Evolutionary conservation across 2,797 vertebrate species (phyloP).

Genomic region (Phyllotis vaccarum): DNA sequence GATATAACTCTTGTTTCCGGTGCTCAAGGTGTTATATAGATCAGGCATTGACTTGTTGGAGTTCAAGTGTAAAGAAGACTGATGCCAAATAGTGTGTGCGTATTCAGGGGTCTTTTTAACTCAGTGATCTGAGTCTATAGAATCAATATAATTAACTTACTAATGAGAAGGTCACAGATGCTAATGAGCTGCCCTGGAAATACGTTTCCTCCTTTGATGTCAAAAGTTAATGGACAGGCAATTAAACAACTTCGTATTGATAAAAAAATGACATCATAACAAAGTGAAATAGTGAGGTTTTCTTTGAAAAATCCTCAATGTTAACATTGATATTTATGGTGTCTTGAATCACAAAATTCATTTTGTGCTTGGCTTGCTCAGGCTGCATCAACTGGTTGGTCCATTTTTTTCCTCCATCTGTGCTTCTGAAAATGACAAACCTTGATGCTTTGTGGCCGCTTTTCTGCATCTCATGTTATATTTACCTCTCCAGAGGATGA

Average conservation of each 20-base stretch:
- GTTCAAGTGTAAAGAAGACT: constrained; percentile 15
- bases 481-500: background rate
- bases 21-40: background rate
- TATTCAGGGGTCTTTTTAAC: background rate
- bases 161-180: background rate
- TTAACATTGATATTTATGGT: background rate
- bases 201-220: background rate
- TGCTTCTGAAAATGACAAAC: background rate
- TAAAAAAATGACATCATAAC: background rate
- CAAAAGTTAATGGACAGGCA: constrained; percentile 25
- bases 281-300: background rate
- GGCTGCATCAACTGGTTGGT: background rate
- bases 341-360: background rate
- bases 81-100: background rate
- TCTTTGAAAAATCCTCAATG: background rate
- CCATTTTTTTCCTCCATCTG: background rate
- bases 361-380: background rate
- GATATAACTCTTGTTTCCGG: background rate
- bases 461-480: background rate
- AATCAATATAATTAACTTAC: background rate
- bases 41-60: constrained; percentile 7
- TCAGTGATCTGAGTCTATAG: background rate
- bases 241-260: background rate
- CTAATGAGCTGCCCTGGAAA: background rate
- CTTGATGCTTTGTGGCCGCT: background rate